Percentiles rank a stretch among this genome's conserved stretches.
These are phyloP conservation scores for Toxotes chatareus DNA, from an alignment of 2,113 vertebrate species.

Conservation along the genomic window DNA sequence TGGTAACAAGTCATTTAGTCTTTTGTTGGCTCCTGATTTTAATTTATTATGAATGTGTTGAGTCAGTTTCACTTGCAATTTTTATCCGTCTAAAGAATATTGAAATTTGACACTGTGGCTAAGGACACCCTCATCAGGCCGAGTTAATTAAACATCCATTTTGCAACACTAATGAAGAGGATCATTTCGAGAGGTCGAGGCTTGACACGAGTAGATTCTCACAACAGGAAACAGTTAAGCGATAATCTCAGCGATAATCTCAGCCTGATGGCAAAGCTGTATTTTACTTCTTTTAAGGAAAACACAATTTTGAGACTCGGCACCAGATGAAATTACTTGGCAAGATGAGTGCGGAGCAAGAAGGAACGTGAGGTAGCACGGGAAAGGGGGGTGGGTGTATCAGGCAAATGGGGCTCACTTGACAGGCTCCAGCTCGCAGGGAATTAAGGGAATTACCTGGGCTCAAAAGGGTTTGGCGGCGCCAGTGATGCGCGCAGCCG, in stretches of 20 bases:
- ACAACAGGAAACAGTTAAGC: neutral
- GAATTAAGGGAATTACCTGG: slow-evolving; percentile 56
- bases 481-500: neutral
- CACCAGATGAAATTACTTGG: neutral
- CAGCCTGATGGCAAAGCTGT: neutral
- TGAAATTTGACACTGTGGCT: neutral
- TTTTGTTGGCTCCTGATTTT: neutral
- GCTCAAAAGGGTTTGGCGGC: slow-evolving; percentile 13
- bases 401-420: neutral
- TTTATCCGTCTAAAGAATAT: neutral
- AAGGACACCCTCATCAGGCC: neutral
- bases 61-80: neutral
- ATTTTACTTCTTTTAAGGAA: neutral
- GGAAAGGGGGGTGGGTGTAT: no score
- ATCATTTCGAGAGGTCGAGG: neutral
- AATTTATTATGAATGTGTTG: neutral
- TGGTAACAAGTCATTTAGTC: neutral
- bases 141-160: neutral
- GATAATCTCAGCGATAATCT: neutral
- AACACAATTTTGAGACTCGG: neutral
- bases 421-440: slow-evolving; percentile 17
- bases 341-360: neutral
- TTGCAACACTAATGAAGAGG: neutral
- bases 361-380: neutral
- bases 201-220: neutral